Percentiles rank a stretch among this genome's conserved stretches.
phyloP scores from a whole-genome alignment of 2,888 invertebrate species.

The Cancer borealis region DNA sequence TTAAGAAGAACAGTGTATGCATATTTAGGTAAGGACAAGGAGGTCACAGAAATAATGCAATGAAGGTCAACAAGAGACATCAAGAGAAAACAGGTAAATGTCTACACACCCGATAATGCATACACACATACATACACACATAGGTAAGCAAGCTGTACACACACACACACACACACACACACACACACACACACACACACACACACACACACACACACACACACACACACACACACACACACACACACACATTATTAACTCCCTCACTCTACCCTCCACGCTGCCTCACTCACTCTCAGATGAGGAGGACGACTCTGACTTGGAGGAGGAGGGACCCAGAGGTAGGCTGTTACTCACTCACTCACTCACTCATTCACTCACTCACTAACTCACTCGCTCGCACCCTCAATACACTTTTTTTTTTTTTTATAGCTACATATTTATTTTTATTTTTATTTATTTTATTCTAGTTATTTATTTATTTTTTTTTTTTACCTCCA shows the following conservation, averaged over 20 bases:
- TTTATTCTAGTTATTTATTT: neutral
- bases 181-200: conserved; percentile 23
- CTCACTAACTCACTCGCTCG: neutral
- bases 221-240: conserved; percentile 3
- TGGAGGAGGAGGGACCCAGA: conserved; percentile 78
- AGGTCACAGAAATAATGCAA: no score
- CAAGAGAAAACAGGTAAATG: no score
- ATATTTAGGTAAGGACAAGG: no score
- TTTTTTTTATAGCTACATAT: neutral
- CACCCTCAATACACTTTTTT: neutral
- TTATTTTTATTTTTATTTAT: neutral
- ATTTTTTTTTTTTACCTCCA: neutral
- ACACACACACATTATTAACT: neutral
- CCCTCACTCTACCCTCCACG: conserved; percentile 44
- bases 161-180: neutral
- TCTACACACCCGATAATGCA: no score
- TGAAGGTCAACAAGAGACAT: no score
- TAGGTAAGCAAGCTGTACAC: neutral
- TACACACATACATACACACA: no score
- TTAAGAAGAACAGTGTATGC: no score
- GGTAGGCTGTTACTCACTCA: conserved; percentile 47
- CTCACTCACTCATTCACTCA: neutral
- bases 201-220: conserved; percentile 11
- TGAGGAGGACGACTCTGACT: conserved; percentile 79
- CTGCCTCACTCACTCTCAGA: conserved; percentile 54